These are phyloP conservation scores for Ictalurus furcatus DNA, from an alignment of 2,113 vertebrate species.

Conservation along the genomic window DNA sequence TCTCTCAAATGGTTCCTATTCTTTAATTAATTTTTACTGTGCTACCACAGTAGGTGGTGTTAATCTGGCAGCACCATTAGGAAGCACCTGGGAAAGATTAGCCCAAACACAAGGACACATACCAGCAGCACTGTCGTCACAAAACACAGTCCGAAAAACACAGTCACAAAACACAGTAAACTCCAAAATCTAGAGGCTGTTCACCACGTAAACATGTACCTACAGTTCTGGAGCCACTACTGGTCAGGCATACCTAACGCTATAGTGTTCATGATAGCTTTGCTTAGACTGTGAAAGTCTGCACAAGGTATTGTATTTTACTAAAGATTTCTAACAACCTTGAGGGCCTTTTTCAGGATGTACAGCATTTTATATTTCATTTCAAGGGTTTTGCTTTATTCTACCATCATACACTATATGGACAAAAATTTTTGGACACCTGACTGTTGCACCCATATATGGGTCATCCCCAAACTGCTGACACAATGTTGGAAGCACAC, in stretches of 20 bases:
- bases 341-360: slow-evolving; percentile 3
- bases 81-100: slow-evolving; percentile 50
- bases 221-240: not conserved
- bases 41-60: slow-evolving; percentile 55
- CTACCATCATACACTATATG: not conserved
- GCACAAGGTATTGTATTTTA: not conserved
- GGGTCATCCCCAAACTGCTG: not conserved
- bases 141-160: slow-evolving; percentile 41
- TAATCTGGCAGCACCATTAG: slow-evolving; percentile 66
- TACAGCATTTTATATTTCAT: not conserved
- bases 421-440: not conserved
- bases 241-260: not conserved
- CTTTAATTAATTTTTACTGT: slow-evolving; percentile 9
- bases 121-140: slow-evolving; percentile 28
- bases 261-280: slow-evolving; percentile 21
- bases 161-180: slow-evolving; percentile 41
- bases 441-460: not conserved
- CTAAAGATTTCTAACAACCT: slow-evolving; percentile 30
- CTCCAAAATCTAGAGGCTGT: slow-evolving; percentile 11
- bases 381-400: not conserved
- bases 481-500: not conserved
- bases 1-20: not conserved
- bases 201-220: slow-evolving; percentile 42
- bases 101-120: slow-evolving; percentile 53
- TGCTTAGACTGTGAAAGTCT: slow-evolving; percentile 6